Evolutionary conservation across 2,888 invertebrate genomes (phyloP).

Genomic region (Eutolmus rufibarbis): DNA sequence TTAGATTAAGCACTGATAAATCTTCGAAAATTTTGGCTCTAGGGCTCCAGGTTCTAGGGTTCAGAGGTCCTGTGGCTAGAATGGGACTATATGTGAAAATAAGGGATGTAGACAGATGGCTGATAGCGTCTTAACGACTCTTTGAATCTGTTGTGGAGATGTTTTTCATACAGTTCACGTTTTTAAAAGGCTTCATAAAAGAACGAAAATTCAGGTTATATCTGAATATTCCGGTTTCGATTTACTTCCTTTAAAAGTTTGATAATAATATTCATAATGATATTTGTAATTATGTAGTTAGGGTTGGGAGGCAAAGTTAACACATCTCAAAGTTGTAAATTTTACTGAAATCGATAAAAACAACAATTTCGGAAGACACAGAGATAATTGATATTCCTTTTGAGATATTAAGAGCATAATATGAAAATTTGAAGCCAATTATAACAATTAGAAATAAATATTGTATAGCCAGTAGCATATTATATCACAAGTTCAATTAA

Average conservation of each 20-base stretch:
- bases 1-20: conserved; percentile 6
- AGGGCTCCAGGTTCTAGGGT: background rate
- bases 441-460: too few relatives aligned
- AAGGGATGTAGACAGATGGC: background rate
- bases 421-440: too few relatives aligned
- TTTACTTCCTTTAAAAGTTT: background rate
- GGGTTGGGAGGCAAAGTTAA: too few relatives aligned
- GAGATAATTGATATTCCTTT: too few relatives aligned
- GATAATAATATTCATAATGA: background rate
- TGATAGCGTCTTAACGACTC: background rate
- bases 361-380: too few relatives aligned
- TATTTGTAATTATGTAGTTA: too few relatives aligned
- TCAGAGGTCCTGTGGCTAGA: background rate
- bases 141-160: background rate
- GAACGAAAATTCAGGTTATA: background rate
- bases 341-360: too few relatives aligned
- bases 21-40: background rate
- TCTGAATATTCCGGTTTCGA: background rate
- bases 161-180: background rate
- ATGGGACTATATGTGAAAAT: background rate
- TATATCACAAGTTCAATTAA: too few relatives aligned
- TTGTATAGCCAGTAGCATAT: too few relatives aligned
- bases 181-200: background rate
- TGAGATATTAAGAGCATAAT: too few relatives aligned
- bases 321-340: too few relatives aligned